Evolutionary conservation across 2,797 vertebrate species (phyloP).

Genomic region (Columba guinea): DNA sequence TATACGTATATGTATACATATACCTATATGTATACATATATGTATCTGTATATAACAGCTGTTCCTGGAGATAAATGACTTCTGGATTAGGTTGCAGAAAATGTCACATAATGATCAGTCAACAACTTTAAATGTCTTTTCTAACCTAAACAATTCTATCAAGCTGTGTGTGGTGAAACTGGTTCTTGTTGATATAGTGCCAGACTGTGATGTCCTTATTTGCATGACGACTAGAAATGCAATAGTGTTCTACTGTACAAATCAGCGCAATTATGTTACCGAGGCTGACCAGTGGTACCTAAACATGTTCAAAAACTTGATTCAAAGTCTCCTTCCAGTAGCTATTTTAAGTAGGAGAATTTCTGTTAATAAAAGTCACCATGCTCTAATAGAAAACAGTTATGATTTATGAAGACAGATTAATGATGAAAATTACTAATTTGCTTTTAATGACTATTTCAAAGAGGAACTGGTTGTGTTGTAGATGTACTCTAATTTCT

Average conservation of each 20-base stretch:
- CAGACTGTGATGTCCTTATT: background rate
- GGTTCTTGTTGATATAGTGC: background rate
- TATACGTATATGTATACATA: too few species aligned
- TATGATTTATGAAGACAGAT: background rate
- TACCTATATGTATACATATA: accelerated
- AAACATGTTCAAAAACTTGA: background rate
- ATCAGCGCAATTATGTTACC: background rate
- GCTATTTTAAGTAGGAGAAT: background rate
- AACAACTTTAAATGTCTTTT: too few species aligned
- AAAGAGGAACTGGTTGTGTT: background rate
- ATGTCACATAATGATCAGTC: too few species aligned
- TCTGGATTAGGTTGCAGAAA: background rate
- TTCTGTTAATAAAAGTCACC: background rate
- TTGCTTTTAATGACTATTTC: background rate
- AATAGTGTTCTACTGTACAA: background rate
- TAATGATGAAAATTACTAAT: background rate
- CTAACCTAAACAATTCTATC: too few species aligned
- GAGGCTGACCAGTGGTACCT: background rate
- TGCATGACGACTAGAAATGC: background rate
- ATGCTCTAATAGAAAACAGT: background rate
- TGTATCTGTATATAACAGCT: too few species aligned
- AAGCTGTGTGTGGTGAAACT: background rate
- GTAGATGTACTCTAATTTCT: background rate
- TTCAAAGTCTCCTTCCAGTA: background rate
- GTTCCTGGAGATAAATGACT: background rate